These are phyloP conservation scores for Ophioninae sp. DNA, from an alignment of 2,888 invertebrate species.

Conservation along the genomic window DNA sequence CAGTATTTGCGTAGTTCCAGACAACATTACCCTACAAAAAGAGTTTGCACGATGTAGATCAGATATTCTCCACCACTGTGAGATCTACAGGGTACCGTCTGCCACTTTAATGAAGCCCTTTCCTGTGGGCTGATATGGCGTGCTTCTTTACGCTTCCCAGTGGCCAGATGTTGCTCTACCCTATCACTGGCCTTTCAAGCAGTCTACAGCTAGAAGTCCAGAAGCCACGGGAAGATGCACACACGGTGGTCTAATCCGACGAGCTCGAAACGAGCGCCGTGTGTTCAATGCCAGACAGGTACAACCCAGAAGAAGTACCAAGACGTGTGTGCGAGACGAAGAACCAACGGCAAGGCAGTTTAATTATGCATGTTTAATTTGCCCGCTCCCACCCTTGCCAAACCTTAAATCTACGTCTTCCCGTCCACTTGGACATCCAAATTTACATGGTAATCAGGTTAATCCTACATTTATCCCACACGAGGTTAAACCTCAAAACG, in stretches of 20 bases:
- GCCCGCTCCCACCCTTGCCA: slow-evolving; percentile 55
- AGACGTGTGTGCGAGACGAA: slow-evolving; percentile 27
- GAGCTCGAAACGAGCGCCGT: slow-evolving; percentile 36
- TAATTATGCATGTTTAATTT: slow-evolving; percentile 80
- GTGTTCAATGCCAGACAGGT: slow-evolving; percentile 26
- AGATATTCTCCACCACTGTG: slow-evolving; percentile 44
- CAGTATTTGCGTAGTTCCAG: slow-evolving; percentile 4
- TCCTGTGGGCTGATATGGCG: slow-evolving; percentile 79
- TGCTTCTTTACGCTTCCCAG: slow-evolving; percentile 84
- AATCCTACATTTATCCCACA: slow-evolving; percentile 26
- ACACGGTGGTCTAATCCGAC: slow-evolving; percentile 43
- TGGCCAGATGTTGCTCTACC: slow-evolving; percentile 82
- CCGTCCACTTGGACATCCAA: slow-evolving; percentile 42
- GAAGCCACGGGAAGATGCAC: slow-evolving; percentile 8
- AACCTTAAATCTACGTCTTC: slow-evolving; percentile 41
- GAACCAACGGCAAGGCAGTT: slow-evolving; percentile 64
- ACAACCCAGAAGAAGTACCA: slow-evolving; percentile 15
- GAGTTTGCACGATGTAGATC: not conserved
- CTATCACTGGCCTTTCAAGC: slow-evolving; percentile 37
- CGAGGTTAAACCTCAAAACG: not conserved
- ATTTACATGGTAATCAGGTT: slow-evolving; percentile 57
- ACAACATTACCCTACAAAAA: not conserved
- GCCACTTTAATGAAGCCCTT: slow-evolving; percentile 81
- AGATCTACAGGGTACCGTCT: slow-evolving; percentile 72
- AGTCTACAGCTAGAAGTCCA: slow-evolving; percentile 32